Base-by-base conservation (phyloP, 2,797 vertebrate species). In the Glossophaga mutica region DNA sequence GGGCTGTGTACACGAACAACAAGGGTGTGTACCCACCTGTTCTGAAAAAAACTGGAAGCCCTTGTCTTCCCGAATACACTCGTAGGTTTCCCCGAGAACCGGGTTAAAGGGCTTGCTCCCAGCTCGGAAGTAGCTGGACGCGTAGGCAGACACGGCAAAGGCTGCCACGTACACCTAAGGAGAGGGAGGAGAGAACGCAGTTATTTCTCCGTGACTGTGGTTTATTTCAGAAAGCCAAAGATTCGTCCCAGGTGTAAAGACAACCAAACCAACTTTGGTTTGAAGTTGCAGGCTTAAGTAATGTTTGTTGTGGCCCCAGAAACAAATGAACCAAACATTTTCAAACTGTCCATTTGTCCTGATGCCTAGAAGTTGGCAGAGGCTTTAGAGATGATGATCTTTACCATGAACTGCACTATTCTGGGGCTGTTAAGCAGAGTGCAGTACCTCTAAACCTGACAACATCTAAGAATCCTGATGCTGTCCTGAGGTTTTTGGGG, bases 101-200 rank as follows among this genome's bases (percentile, higher is more conserved):
- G 99, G 99, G 97, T 99, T 99, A 97, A 99, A 99, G 42, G 99
- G 99, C 94, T 99, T 99, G 96, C 99, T 99, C 79, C 99, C 99
- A 7, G 99, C 99, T 97, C 99, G 98, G 98, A 99, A 99, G 98
- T 99, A 99, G 98, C 99, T 99, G 91, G 99, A 99, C 2, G 99
- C 99, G 50, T 99, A 99, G 0, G 99, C 99, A 1, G 99, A 99
- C 57, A 99, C 98, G 4, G 99, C 99, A 91, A 99, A 99, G 1
- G 99, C 99, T 74, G 99, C 99, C 71, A 99, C 98, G 68, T 99
- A 99, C 19, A 99, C 99, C 99, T 99, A 96, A n/a, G 57, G 97
- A 93, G 15, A 81, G 5, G 90, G 90, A 46, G 52, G 18, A 18
- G 5, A 70, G 46, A 21, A 37, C 62, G 1, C 2, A 3, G 44